These are phyloP conservation scores for Trichonephila inaurata DNA, from an alignment of 1,140 invertebrate species.

Conservation along the genomic window DNA sequence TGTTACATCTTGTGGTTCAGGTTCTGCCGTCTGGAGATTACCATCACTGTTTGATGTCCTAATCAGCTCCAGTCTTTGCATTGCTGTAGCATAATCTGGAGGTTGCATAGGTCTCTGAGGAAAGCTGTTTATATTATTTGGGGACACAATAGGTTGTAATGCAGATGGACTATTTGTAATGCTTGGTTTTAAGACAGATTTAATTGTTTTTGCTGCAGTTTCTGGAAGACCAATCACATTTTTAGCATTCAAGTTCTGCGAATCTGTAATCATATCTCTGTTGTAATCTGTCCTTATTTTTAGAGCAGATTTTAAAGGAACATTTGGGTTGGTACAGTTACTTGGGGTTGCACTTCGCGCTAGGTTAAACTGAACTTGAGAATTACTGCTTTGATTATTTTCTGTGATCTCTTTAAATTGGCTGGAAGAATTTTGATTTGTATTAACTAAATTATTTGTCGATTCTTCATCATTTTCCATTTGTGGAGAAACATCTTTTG, in stretches of 20 bases:
- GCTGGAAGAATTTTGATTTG: neutral
- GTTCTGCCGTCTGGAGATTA: neutral
- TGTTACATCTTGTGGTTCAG: neutral
- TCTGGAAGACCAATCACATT: constrained; percentile 7
- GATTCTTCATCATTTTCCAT: neutral
- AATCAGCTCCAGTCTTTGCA: constrained; percentile 77
- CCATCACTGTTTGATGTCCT: constrained; percentile 6
- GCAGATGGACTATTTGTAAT: neutral
- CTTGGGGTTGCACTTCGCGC: neutral
- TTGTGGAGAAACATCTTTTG: neutral
- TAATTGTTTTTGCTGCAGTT: neutral
- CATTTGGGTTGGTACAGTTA: neutral
- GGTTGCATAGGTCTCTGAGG: constrained; percentile 76
- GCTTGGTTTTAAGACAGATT: constrained; percentile 58
- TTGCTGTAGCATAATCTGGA: constrained; percentile 79
- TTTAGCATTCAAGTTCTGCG: neutral
- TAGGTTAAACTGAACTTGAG: neutral
- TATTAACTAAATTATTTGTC: neutral
- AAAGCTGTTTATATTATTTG: neutral
- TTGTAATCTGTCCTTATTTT: constrained; percentile 39
- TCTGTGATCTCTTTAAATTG: neutral
- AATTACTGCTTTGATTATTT: neutral
- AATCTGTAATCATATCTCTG: neutral
- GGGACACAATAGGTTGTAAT: neutral
- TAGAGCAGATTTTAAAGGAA: constrained; percentile 60